phyloP scores from a whole-genome alignment of 1,140 invertebrate genomes.

The Drosophila malerkotliana region DNA sequence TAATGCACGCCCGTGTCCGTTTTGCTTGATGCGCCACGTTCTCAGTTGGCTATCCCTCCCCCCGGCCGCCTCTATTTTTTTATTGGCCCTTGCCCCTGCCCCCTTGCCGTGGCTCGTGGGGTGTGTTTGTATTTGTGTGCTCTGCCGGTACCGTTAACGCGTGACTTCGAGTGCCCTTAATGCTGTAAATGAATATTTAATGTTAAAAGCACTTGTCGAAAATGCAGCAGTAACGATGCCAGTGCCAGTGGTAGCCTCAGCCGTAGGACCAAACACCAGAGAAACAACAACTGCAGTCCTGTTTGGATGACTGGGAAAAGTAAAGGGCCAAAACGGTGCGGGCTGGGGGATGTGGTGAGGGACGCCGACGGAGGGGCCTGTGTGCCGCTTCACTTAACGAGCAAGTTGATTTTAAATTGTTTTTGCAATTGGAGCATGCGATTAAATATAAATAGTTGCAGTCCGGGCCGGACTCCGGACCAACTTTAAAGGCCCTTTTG shows the following conservation, averaged over 20 bases:
- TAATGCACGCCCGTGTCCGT: constrained; percentile 76
- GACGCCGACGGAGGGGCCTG: constrained; percentile 9
- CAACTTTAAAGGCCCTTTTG: constrained; percentile 51
- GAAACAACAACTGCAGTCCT: constrained; percentile 47
- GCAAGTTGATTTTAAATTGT: constrained; percentile 82
- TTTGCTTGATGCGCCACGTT: constrained; percentile 79
- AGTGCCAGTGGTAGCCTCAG: constrained; percentile 36
- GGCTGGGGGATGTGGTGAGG: not conserved
- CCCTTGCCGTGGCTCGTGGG: constrained; percentile 2
- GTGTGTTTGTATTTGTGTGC: constrained; percentile 30
- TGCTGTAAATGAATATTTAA: constrained; percentile 83
- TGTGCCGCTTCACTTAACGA: constrained; percentile 76
- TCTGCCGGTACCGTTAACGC: constrained; percentile 70
- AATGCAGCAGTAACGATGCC: constrained; percentile 66
- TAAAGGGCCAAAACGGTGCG: not conserved
- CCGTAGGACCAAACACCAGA: constrained; percentile 26
- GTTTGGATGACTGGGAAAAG: constrained; percentile 34
- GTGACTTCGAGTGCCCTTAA: constrained; percentile 82
- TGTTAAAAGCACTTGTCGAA: constrained; percentile 82
- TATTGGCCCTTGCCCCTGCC: constrained; percentile 5
- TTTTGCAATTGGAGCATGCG: constrained; percentile 82
- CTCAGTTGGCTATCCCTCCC: constrained; percentile 40
- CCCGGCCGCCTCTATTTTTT: constrained; percentile 5
- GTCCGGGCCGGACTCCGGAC: constrained; percentile 36
- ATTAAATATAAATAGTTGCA: constrained; percentile 80